These are phyloP conservation scores for Limosa lapponica DNA, from an alignment of 2,797 vertebrate genomes.

Conservation along the genomic window DNA sequence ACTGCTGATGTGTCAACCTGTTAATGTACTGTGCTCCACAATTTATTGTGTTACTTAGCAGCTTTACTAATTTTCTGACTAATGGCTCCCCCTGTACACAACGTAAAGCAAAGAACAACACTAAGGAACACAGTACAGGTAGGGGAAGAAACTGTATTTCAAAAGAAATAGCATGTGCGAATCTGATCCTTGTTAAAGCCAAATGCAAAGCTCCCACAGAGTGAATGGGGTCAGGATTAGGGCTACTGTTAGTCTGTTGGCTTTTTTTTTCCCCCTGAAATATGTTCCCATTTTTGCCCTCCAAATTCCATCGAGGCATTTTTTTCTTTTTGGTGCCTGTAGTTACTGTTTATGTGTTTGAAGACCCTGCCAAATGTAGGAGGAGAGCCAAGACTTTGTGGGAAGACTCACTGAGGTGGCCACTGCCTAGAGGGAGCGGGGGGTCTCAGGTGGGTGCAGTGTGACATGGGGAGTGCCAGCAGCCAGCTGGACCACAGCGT, in stretches of 20 bases:
- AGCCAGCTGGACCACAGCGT: background rate
- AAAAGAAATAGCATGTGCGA: background rate
- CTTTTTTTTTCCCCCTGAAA: background rate
- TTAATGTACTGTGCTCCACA: background rate
- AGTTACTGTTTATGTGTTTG: background rate
- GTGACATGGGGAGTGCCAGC: background rate
- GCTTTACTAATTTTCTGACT: conserved; percentile 14
- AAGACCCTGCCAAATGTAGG: background rate
- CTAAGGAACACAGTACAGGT: background rate
- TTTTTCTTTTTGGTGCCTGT: background rate
- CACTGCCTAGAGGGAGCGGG: background rate
- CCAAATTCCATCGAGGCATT: background rate
- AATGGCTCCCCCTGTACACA: background rate
- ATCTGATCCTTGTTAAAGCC: background rate
- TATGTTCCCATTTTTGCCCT: background rate
- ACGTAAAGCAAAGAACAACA: background rate
- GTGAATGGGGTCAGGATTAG: background rate
- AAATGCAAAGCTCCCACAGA: background rate
- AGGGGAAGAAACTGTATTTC: background rate
- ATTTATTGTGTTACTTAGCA: background rate
- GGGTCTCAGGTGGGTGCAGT: background rate
- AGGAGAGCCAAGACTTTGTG: background rate
- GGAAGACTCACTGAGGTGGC: background rate
- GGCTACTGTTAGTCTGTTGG: background rate
- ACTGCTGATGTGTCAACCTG: background rate